Conservation (phyloP, 1,140 invertebrate genomes). For the Eriocheir sinensis region DNA sequence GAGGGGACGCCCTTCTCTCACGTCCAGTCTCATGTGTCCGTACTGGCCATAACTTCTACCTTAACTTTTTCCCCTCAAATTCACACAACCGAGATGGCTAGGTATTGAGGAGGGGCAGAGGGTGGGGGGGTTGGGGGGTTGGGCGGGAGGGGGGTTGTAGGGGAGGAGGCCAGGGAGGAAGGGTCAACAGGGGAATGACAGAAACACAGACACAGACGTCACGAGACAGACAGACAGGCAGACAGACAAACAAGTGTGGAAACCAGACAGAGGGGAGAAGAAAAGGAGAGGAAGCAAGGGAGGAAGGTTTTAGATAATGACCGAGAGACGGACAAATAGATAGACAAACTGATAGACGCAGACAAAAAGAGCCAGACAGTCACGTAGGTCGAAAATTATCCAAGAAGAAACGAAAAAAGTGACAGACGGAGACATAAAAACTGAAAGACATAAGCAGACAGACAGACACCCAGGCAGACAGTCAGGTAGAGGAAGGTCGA, state of each 20-base stretch:
- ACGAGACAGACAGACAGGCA: neutral
- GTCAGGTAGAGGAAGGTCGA: neutral
- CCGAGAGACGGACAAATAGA: no score
- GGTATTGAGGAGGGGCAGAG: neutral
- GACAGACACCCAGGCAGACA: neutral
- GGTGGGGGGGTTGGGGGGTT: no score
- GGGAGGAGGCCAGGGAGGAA: neutral
- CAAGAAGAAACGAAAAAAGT: no score
- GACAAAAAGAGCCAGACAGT: no score
- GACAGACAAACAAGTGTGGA: constrained; percentile 5
- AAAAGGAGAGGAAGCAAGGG: no score
- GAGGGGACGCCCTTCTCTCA: constrained; percentile 10
- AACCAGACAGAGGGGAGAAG: no score
- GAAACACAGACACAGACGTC: neutral
- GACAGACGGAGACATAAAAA: no score
- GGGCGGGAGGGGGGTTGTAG: neutral
- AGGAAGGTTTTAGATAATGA: no score
- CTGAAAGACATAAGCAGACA: neutral
- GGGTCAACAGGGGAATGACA: neutral
- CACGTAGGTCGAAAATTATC: no score
- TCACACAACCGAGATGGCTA: neutral
- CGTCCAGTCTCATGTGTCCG: neutral
- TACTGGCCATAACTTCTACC: neutral
- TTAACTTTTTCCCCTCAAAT: neutral
- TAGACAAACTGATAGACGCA: no score